These are phyloP conservation scores for Excalfactoria chinensis DNA, from an alignment of 2,113 vertebrate species.

Conservation along the genomic window DNA sequence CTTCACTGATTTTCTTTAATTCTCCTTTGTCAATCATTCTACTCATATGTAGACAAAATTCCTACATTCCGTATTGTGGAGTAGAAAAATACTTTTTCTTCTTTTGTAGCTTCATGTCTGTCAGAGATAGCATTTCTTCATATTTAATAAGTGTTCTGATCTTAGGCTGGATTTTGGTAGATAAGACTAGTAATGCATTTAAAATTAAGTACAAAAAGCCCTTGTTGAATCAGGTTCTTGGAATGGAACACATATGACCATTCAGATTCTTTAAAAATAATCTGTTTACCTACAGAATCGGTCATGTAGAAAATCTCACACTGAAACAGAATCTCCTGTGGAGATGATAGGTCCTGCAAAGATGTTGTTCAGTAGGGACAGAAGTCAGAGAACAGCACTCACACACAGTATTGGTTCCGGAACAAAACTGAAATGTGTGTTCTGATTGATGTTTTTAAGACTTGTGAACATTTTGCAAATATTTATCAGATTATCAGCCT, in stretches of 20 bases:
- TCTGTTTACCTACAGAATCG: background rate
- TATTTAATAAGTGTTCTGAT: background rate
- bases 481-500: background rate
- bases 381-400: background rate
- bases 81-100: background rate
- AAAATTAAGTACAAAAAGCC: background rate
- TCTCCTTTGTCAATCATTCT: background rate
- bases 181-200: background rate
- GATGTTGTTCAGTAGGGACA: background rate
- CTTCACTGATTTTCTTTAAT: background rate
- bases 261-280: background rate
- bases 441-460: background rate
- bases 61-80: background rate
- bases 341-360: background rate
- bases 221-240: background rate
- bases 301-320: background rate
- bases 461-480: rapidly evolving
- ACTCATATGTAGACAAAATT: background rate
- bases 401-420: background rate
- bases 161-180: background rate
- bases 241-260: background rate
- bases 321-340: background rate
- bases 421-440: background rate
- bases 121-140: background rate
- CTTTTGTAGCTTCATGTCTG: background rate